A percentile compares a stretch with the other conserved stretches of the same genome.
Evolutionary conservation across 1,140 invertebrate genomes (phyloP).

Genomic region (Belonocnema kinseyi): DNA sequence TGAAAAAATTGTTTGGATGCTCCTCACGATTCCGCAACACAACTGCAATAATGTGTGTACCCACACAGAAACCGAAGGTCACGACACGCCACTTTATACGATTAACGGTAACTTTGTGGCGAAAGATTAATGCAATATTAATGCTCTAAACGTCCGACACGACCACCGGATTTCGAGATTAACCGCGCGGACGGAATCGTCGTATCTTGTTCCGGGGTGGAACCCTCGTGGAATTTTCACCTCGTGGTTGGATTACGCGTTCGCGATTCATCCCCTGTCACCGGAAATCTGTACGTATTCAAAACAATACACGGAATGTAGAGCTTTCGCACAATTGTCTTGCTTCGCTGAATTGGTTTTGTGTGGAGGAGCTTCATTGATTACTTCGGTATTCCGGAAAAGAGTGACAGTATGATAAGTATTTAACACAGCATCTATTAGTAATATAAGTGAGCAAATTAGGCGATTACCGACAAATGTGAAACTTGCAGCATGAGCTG

Average conservation of each 20-base stretch:
- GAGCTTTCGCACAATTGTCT: constrained; percentile 49
- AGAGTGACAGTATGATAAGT: too few relatives aligned
- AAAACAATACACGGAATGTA: constrained; percentile 51
- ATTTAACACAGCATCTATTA: too few relatives aligned
- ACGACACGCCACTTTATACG: constrained; percentile 14
- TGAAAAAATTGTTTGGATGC: constrained; percentile 8
- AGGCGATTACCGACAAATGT: too few relatives aligned
- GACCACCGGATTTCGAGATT: constrained; percentile 55
- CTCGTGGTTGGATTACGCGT: constrained; percentile 58
- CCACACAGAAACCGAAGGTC: not conserved
- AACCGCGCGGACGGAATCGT: constrained; percentile 52
- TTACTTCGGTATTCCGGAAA: constrained; percentile 51
- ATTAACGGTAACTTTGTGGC: constrained; percentile 30
- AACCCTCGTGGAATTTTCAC: constrained; percentile 58
- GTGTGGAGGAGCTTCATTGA: constrained; percentile 53
- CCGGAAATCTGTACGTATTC: constrained; percentile 51
- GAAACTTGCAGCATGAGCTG: too few relatives aligned
- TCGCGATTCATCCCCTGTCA: constrained; percentile 57
- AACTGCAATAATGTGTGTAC: not conserved
- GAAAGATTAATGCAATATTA: constrained; percentile 53
- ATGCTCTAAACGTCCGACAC: constrained; percentile 54
- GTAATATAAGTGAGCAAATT: too few relatives aligned
- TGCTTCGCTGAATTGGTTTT: constrained; percentile 53
- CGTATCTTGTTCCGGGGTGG: constrained; percentile 49
- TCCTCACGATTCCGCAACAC: not conserved